Evolutionary conservation across 2,888 invertebrate genomes (phyloP), one percentile per base, ranked within the genome.

Genomic region (Ophioninae sp.): DNA sequence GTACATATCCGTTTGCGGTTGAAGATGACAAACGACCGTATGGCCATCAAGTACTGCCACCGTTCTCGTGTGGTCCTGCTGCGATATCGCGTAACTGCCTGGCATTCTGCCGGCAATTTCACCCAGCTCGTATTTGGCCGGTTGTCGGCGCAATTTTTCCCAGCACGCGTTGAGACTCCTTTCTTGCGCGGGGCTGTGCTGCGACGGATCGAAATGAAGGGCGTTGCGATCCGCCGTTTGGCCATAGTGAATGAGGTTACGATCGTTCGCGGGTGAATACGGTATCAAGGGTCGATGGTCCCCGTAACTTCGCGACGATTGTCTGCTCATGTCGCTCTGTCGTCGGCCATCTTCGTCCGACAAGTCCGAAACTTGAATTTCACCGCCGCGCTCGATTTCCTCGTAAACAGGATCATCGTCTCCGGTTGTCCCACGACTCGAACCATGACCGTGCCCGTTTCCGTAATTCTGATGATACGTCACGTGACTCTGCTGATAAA

Each of bases 11-110:
- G 93, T 91, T 79, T 94, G 95, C 59, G 97, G 97, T 92, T 97
- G 97, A 89, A 97, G 93, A 91, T 97, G 97, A 93, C 97, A 97
- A 81, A 97, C 96, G 82, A 97, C 97, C 83, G 97, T 97, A 90
- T 96, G 96, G 67, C 97, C 97, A 91, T 97, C 97, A 76, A 97
- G 94, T 84, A 97, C 97, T 17, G 97, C 97, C 41, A 97, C 96
- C 39, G 92, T 92, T 81, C 93, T 88, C 83, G 92, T 91, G 85
- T 92, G 93, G 76, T 92, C 92, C 82, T 90, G 91, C 69, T 90
- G 90, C 20, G 90, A 89, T 23, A 90, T 85, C 5, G 89, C 91
- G 86, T 91, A 91, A 72, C 85, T 88, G n/a, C 82, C 86, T 5
- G 89, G 88, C 41, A 91, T 85, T 69, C 92, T 88, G 20, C 37